A percentile compares a stretch with the other conserved stretches of the same genome.
Evolutionary conservation across 1,140 invertebrate genomes (phyloP).

Genomic region (Penaeus japonicus): DNA sequence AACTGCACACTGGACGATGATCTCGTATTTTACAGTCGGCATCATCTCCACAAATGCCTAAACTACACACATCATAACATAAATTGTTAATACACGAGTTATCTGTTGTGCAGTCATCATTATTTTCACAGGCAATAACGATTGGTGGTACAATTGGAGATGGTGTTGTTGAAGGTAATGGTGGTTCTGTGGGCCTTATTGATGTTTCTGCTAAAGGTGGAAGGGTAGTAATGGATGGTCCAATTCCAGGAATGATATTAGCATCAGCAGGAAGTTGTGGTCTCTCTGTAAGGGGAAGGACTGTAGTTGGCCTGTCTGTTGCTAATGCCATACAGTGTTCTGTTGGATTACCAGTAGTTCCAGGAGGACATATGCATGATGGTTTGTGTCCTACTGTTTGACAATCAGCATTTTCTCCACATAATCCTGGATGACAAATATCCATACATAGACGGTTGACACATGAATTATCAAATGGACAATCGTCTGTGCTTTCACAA

Average conservation of each 20-base stretch:
- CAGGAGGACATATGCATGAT: conserved; percentile 9
- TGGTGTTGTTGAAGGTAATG: too few species aligned
- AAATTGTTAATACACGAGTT: too few species aligned
- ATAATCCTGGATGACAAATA: conserved; percentile 2
- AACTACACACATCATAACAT: too few species aligned
- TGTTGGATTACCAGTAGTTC: conserved; percentile 34
- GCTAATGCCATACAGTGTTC: neutral
- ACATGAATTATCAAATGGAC: conserved; percentile 17
- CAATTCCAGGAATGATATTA: neutral
- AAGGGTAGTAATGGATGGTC: neutral
- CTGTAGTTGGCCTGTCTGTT: neutral
- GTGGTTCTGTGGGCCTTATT: neutral
- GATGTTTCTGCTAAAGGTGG: conserved; percentile 8
- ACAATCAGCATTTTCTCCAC: conserved; percentile 25
- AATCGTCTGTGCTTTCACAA: conserved; percentile 30
- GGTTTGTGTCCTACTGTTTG: conserved; percentile 16
- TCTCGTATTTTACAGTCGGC: too few species aligned
- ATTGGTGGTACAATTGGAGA: too few species aligned
- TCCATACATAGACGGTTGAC: conserved; percentile 29
- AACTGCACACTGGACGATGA: too few species aligned
- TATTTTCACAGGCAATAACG: too few species aligned
- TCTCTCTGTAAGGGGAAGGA: neutral
- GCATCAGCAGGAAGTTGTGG: neutral
- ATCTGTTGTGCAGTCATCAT: too few species aligned
- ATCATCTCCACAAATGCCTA: too few species aligned